Base-by-base conservation (phyloP, 1,140 invertebrate species). In the Zaprionus vittiger region DNA sequence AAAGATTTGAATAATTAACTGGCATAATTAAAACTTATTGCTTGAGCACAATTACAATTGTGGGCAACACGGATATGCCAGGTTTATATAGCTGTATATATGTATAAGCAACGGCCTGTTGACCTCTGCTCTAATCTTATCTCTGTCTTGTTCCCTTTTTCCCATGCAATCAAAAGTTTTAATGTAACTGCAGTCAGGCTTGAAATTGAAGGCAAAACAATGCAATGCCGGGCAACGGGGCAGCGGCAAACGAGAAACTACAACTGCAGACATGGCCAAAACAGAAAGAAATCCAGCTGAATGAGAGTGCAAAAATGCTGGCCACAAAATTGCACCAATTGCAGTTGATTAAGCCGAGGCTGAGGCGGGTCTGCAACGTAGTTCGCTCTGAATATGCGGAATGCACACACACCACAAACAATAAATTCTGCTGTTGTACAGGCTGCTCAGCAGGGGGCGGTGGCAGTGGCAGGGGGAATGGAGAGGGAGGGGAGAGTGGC, bases 281-380 rank as follows among this genome's bases (percentile, higher is more conserved):
- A 55, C 17, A 69, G 20, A 59, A 68, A 64, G 41, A 59, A 72
- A 62, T 71, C 37, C 69, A 59, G 63, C 41, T 82, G 63, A 79
- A 84, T 79, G 81, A 69, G 77, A 84, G 73, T 87, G 72, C 85
- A 74, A 76, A 83, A 89, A 83, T 76, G 62, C 65, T 75, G 55
- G 71, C 69, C 74, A 77, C 78, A 82, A 80, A 80, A 80, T 79
- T 82, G 80, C 80, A 75, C 67, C 84, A 89, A 89, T 89, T 90
- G 84, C 84, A 89, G 85, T 89, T 90, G 84, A 87, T 89, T 89
- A 90, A 84, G 84, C 81, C 75, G 26, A 73, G 38, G 70, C 34
- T 15, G 14, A 41, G 24, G 37, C 49, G 49, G 72, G 66, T 34
- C 59, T n/a, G 54, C 41, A 31, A 64, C 47, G 47, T 22, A 20